Percentiles rank a stretch among this genome's conserved stretches.
Evolutionary conservation across 2,888 invertebrate species (phyloP).

Genomic region (Cephus pygmeus): DNA sequence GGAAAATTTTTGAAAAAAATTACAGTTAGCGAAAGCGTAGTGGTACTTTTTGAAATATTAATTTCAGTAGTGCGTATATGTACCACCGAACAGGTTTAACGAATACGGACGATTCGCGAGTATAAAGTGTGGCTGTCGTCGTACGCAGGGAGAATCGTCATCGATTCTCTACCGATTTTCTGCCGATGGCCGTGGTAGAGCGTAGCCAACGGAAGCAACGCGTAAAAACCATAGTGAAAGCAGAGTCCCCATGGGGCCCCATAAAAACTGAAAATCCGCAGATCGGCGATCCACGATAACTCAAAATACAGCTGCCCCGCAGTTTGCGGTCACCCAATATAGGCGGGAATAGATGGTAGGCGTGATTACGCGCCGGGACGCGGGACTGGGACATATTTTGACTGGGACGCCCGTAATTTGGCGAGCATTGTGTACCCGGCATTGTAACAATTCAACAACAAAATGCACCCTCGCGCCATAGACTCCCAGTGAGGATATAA

Average conservation of each 20-base stretch:
- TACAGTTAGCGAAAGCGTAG: neutral
- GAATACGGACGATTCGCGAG: neutral
- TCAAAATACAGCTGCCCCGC: conserved; percentile 62
- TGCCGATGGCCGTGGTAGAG: neutral
- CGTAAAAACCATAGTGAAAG: conserved; percentile 10
- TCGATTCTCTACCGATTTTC: neutral
- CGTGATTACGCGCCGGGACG: conserved; percentile 35
- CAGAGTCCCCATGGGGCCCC: conserved; percentile 24
- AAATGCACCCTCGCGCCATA: neutral
- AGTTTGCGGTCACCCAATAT: conserved; percentile 59
- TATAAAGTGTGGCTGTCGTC: neutral
- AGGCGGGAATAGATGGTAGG: conserved; percentile 36
- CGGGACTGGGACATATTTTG: conserved; percentile 54
- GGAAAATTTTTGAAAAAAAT: conserved; percentile 31
- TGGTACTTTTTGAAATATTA: neutral
- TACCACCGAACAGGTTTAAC: no score
- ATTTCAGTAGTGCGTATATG: neutral
- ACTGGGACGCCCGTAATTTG: conserved; percentile 61
- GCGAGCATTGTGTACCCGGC: conserved; percentile 51
- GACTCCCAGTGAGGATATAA: neutral
- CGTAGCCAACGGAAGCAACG: neutral
- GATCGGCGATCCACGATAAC: conserved; percentile 62
- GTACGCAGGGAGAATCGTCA: neutral
- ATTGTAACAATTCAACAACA: conserved; percentile 35
- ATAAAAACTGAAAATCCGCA: conserved; percentile 57